Base-by-base conservation (phyloP, 2,113 vertebrate species). In the Pholis gunnellus region DNA sequence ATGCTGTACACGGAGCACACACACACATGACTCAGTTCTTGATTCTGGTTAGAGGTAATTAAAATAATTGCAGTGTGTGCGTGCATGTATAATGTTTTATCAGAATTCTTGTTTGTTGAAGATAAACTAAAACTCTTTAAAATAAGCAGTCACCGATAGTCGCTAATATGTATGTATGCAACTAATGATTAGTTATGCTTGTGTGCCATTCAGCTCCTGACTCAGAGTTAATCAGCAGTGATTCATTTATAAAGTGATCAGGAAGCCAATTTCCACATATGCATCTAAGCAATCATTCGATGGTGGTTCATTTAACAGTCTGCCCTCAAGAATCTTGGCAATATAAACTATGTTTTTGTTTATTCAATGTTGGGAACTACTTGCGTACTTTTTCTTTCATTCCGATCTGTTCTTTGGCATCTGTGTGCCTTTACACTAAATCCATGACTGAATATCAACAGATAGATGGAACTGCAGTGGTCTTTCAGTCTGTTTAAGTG, bases 21-120 rank as follows among this genome's bases (percentile, higher is more conserved):
- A 42, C 2, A 68, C 18, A 66, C 22, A 64, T 82, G 65, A 89
- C 75, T 81, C 57, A 34, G 1, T 54, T 77, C 22, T 73, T 46
- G 59, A 44, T 42, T 60, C 3, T 63, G 29, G 3, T 1, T 29
- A 17, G 25, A 76, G 20, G 34, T 66, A 13, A 74, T 70, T 78
- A 0, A 54, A 52, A 27, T 29, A 75, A 54, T 56, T n/a, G 42
- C 7, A 36, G 9, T 22, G 29, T 65, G 25, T 25, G 0, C 5
- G 34, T 18, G 2, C 2, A 2, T 29, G 22, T 25, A 14, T 9
- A 22, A 46, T 31, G 20, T 56, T 69, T 72, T 44, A 46, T 38
- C 8, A 27, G 36, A 56, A 63, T 31, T 40, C 0, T 64, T 42
- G 3, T 34, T 36, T 42, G 20, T 63, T 54, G 11, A 57, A 74